Percentiles rank a stretch among this genome's conserved stretches.
phyloP scores from a whole-genome alignment of 2,888 invertebrate species.

The Callinectes sapidus region DNA sequence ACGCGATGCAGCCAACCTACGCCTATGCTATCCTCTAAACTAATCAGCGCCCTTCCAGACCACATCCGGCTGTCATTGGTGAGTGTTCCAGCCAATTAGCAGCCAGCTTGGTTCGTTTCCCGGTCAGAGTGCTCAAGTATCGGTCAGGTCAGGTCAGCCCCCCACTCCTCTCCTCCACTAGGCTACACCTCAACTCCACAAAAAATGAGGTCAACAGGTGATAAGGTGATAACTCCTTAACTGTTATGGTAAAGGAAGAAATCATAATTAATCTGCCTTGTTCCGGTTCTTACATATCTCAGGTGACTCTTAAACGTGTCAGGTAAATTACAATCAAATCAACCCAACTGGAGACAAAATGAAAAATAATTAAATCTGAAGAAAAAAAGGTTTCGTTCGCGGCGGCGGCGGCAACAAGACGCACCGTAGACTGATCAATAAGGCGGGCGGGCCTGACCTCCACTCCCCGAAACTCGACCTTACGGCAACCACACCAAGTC shows the following conservation, averaged over 20 bases:
- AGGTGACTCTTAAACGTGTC: background rate
- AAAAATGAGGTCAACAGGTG: background rate
- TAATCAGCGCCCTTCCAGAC: background rate
- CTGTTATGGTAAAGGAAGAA: background rate
- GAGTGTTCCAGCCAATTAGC: background rate
- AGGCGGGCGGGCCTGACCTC: slow-evolving; percentile 33
- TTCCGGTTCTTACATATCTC: background rate
- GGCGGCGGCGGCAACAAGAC: slow-evolving; percentile 13
- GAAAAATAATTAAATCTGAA: background rate
- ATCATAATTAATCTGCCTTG: background rate
- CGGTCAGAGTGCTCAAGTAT: background rate
- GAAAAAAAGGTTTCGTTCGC: slow-evolving; percentile 35
- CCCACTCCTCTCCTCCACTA: background rate
- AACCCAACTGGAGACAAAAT: slow-evolving; percentile 9
- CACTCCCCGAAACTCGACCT: slow-evolving; percentile 34
- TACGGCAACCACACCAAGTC: slow-evolving; percentile 26
- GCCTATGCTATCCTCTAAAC: background rate
- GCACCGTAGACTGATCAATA: slow-evolving; percentile 22
- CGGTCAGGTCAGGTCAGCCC: background rate
- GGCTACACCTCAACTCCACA: background rate
- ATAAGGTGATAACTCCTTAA: background rate
- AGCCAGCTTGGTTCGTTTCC: background rate
- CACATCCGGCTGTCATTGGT: background rate
- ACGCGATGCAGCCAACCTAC: background rate
- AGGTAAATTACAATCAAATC: background rate